phyloP scores from a whole-genome alignment of 2,797 vertebrate genomes.

The Rhynchonycteris naso region DNA sequence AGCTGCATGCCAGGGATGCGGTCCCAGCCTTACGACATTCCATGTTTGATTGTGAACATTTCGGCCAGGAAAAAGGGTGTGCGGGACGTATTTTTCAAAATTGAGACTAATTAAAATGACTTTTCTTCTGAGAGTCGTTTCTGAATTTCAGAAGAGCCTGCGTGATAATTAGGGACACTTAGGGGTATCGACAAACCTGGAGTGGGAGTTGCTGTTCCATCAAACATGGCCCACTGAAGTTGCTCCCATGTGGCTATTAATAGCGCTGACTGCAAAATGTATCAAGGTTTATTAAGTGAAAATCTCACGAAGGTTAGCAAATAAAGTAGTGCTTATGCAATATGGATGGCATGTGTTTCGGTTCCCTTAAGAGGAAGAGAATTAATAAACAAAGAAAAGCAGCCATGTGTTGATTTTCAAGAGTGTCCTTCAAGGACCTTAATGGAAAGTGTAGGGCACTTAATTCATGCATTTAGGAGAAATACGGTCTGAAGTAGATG shows the following conservation, averaged over 20 bases:
- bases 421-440: constrained; percentile 14
- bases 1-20: background rate
- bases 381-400: constrained; percentile 67
- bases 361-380: constrained; percentile 15
- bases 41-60: background rate
- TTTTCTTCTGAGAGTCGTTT: constrained; percentile 68
- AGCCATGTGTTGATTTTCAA: constrained; percentile 32
- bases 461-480: constrained; percentile 54
- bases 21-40: background rate
- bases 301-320: constrained; percentile 59
- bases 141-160: constrained; percentile 31
- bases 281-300: constrained; percentile 54
- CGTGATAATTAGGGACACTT: constrained; percentile 61
- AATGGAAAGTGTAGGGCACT: background rate
- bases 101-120: constrained; percentile 71
- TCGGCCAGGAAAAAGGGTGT: background rate
- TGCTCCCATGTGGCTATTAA: constrained; percentile 45
- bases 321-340: constrained; percentile 51
- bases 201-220: constrained; percentile 26
- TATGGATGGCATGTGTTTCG: constrained; percentile 36
- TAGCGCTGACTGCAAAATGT: constrained; percentile 45
- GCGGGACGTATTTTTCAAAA: constrained; percentile 58
- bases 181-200: constrained; percentile 41
- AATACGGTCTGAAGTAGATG: background rate
- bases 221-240: constrained; percentile 40